Base-by-base conservation (phyloP, 2,113 vertebrate genomes). In the Cisticola juncidis region DNA sequence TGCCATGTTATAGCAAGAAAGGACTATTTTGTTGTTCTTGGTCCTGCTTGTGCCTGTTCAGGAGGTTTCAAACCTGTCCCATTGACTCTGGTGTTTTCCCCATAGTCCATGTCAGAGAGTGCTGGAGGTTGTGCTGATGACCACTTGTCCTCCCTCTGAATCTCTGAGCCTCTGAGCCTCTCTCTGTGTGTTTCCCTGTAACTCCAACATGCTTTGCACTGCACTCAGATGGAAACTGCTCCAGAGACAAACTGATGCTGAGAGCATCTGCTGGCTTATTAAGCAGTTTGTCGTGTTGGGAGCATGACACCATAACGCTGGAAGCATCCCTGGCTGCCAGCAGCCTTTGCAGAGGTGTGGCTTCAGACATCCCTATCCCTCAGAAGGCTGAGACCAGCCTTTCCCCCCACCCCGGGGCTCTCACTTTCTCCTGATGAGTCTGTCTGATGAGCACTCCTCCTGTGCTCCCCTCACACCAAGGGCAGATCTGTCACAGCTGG, bases 241-340 rank as follows among this genome's bases (percentile, higher is more conserved):
- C 20, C 3, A 2, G 56, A 81, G 21, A 70, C 1, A 5, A 66
- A 38, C 9, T 4, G 2, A 16, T 50, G 33, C 35, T 51, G 33
- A 44, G 29, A 66, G 33, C 42, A 82, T 53, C 62, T 91, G 38
- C 57, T 2, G 3, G 14, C 3, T 83, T 20, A 17, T 47, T 33
- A 19, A 70, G 38, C 0, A 0, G 10, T 66, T 73, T 81, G 36
- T 38, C 0, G 0, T 1, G 1, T 5, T 0, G 0, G 76, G n/a
- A 68, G 9, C 0, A 0, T 3, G 21, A 62, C 58, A 33, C 26
- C 0, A 0, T 33, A 7, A 17, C 0, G 0, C n/a, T 44, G 42
- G 44, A 33, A 84, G 26, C 0, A 0, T 7, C 26, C 56, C 65
- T 0, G 0, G 33, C 68, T 51, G 47, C 45, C 0, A 0, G 11